phyloP scores from a whole-genome alignment of 2,888 invertebrate genomes.

The Eubasilissa splendida region DNA sequence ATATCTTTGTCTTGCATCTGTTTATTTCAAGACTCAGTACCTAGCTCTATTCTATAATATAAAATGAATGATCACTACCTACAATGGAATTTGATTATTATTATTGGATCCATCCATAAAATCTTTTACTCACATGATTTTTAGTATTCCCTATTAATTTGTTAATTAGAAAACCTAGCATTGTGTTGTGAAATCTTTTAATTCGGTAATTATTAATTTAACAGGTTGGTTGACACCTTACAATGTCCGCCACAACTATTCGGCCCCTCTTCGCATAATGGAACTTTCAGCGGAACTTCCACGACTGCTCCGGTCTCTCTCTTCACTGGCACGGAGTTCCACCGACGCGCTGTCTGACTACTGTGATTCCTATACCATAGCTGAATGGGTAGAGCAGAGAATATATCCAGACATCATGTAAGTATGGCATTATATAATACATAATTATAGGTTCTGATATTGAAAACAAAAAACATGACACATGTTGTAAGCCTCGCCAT shows the following conservation, averaged over 20 bases:
- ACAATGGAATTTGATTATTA: too few species aligned
- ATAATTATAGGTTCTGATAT: too few species aligned
- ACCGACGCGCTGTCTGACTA: constrained; percentile 73
- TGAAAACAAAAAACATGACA: too few species aligned
- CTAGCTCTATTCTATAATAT: too few species aligned
- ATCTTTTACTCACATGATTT: too few species aligned
- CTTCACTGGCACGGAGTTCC: constrained; percentile 71
- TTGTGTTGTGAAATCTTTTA: constrained; percentile 60
- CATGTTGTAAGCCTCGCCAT: too few species aligned
- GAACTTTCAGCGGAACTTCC: constrained; percentile 74
- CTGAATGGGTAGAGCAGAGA: constrained; percentile 79
- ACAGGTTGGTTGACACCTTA: constrained; percentile 81
- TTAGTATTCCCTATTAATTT: neutral
- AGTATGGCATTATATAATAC: constrained; percentile 48
- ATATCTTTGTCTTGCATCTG: too few species aligned
- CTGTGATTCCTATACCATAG: constrained; percentile 74
- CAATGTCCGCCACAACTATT: constrained; percentile 79
- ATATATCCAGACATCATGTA: constrained; percentile 71
- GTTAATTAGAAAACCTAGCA: constrained; percentile 57
- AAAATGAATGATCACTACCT: too few species aligned
- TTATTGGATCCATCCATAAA: too few species aligned
- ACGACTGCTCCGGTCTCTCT: constrained; percentile 73
- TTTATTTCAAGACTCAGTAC: too few species aligned
- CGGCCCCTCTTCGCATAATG: constrained; percentile 77
- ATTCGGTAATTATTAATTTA: constrained; percentile 62